Evolutionary conservation across 2,888 invertebrate genomes (phyloP), one percentile per base, ranked within the genome.

Genomic region (Cephus nigrinus): DNA sequence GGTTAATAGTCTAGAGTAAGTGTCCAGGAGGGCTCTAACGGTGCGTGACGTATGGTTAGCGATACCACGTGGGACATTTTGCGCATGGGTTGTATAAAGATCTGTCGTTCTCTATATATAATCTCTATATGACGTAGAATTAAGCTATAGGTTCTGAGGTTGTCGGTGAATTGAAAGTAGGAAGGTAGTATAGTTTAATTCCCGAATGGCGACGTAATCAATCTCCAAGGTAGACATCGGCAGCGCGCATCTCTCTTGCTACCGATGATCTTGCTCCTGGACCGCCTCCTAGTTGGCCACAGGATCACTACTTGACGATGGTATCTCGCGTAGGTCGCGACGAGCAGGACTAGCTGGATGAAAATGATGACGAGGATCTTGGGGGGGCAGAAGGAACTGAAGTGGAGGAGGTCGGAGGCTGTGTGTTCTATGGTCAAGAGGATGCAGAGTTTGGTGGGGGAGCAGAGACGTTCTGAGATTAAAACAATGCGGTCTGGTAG

Each of bases 401-500:
- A 71, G 36, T 33, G 72, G 36, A 82, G 83, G 81, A 9, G 33
- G 23, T 55, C 23, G 55, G 15, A 55, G 23, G 55, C 55, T 55
- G 23, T 23, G 23, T 23, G 9, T 55, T 2, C 23, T 55, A 55
- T 55, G 23, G 55, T 55, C 5, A 33, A 33, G 36, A 33, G 74
- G 74, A 35, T 11, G 11, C 33, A 55, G 74, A 12, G 36, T 35
- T 12, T 12, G 74, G 74, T 34, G 23, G 36, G 32, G 4, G 74
- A 74, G 35, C 12, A 55, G 55, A 34, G 55, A 69, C 55, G 40
- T n/a, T 31, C 71, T 40, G 55, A 88, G 87, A 89, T 89, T 89
- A 87, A 89, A 89, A 89, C 89, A 89, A 88, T 89, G 80, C 84
- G 82, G 81, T 77, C 74, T 82, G 80, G 76, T 81, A 87, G 87